These are phyloP conservation scores for Muraenolepis orangiensis DNA, from an alignment of 2,797 vertebrate species.

Conservation along the genomic window DNA sequence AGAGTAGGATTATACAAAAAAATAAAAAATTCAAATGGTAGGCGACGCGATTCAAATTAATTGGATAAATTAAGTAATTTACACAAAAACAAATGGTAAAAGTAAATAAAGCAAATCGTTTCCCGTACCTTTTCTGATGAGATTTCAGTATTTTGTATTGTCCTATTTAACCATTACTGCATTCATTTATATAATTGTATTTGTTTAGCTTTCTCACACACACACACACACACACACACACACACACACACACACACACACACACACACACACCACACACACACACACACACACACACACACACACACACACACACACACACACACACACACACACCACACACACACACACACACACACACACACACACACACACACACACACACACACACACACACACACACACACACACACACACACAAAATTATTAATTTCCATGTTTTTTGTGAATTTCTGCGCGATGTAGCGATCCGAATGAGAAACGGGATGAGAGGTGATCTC, in stretches of 20 bases:
- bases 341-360: background rate
- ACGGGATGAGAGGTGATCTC: conserved; percentile 29
- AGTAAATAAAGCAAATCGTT: background rate
- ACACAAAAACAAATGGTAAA: too few relatives aligned
- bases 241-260: background rate
- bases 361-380: background rate
- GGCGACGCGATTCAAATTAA: too few relatives aligned
- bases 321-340: background rate
- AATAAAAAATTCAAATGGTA: too few relatives aligned
- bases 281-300: background rate
- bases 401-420: background rate
- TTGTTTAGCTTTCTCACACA: background rate
- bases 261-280: background rate
- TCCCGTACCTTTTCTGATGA: background rate
- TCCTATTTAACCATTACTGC: background rate
- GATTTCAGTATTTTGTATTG: background rate
- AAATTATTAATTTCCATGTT: background rate
- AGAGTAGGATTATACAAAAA: too few relatives aligned
- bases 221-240: background rate
- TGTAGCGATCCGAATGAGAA: too few relatives aligned
- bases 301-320: background rate
- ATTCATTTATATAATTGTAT: background rate
- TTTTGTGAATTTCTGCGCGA: background rate
- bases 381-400: background rate
- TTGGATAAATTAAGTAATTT: too few relatives aligned